Percentiles rank a stretch among this genome's conserved stretches.
Evolutionary conservation across 2,888 invertebrate genomes (phyloP).

Genomic region (Drosophila niveifrons): DNA sequence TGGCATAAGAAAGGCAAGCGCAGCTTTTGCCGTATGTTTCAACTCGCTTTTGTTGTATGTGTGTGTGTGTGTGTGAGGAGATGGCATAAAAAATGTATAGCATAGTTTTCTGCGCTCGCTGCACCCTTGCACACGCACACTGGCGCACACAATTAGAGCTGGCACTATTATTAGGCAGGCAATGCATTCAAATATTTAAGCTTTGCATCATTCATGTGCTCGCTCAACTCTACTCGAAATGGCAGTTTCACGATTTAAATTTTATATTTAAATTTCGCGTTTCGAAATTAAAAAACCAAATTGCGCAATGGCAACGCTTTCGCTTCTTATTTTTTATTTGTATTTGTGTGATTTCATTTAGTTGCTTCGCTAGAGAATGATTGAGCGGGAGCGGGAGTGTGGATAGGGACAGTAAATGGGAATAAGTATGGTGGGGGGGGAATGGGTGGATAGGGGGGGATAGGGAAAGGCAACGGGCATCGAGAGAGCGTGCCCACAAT

Average conservation of each 20-base stretch:
- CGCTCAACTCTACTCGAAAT: neutral
- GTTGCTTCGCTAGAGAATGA: slow-evolving; percentile 57
- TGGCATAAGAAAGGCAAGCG: slow-evolving; percentile 71
- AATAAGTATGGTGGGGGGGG: neutral
- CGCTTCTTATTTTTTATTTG: slow-evolving; percentile 19
- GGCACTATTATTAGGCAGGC: slow-evolving; percentile 55
- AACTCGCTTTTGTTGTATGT: slow-evolving; percentile 27
- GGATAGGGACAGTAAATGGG: neutral
- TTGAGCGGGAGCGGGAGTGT: neutral
- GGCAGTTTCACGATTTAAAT: slow-evolving; percentile 39
- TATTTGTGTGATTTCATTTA: slow-evolving; percentile 68
- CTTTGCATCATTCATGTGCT: slow-evolving; percentile 70
- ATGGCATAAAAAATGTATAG: slow-evolving; percentile 76
- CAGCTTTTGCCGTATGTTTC: slow-evolving; percentile 63
- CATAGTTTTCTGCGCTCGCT: slow-evolving; percentile 70
- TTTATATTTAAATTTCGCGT: slow-evolving; percentile 65
- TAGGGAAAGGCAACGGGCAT: neutral
- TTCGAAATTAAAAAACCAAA: slow-evolving; percentile 73
- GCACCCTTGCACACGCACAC: slow-evolving; percentile 24
- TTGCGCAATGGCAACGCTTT: slow-evolving; percentile 50
- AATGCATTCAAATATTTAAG: slow-evolving; percentile 70
- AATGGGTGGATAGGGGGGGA: no score
- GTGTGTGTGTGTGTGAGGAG: slow-evolving; percentile 19
- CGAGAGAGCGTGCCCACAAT: slow-evolving; percentile 63
- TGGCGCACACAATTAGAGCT: slow-evolving; percentile 50